These are phyloP conservation scores for Hippocampus kuda DNA, from an alignment of 2,797 vertebrate species.

Conservation along the genomic window DNA sequence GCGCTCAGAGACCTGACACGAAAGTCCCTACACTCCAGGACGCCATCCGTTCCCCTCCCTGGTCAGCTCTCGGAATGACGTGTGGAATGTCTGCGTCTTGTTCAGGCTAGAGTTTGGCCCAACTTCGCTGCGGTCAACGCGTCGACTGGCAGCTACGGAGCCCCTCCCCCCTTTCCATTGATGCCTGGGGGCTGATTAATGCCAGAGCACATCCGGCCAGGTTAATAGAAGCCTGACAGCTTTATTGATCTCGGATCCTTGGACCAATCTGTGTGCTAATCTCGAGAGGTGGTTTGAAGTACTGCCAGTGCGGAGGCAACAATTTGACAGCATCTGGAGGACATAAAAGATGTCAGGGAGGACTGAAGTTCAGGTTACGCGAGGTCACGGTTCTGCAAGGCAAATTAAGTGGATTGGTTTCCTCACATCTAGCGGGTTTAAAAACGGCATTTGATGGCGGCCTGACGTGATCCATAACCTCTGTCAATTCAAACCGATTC, in stretches of 20 bases:
- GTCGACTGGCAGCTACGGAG: conserved; percentile 37
- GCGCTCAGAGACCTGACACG: conserved; percentile 18
- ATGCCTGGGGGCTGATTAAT: conserved; percentile 62
- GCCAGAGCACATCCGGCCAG: conserved; percentile 48
- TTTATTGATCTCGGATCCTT: conserved; percentile 57
- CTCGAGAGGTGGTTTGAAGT: conserved; percentile 36
- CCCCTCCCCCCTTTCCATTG: conserved; percentile 40
- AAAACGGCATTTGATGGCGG: conserved; percentile 4
- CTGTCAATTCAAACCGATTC: conserved; percentile 26
- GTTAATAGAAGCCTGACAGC: conserved; percentile 60
- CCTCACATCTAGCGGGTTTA: neutral
- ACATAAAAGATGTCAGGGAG: conserved; percentile 5
- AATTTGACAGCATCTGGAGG: conserved; percentile 13
- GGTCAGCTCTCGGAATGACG: conserved; percentile 29
- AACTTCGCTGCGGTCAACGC: conserved; percentile 49
- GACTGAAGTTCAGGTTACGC: neutral
- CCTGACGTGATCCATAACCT: conserved; percentile 27
- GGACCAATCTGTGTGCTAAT: conserved; percentile 33
- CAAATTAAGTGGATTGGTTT: neutral
- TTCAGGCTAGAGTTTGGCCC: conserved; percentile 46
- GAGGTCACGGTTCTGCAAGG: neutral
- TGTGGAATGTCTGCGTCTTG: conserved; percentile 9
- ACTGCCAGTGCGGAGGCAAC: conserved; percentile 16
- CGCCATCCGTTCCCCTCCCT: conserved; percentile 15
- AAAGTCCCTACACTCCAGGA: conserved; percentile 9